These are phyloP conservation scores for Zeus faber DNA, from an alignment of 2,113 vertebrate species.

Conservation along the genomic window DNA sequence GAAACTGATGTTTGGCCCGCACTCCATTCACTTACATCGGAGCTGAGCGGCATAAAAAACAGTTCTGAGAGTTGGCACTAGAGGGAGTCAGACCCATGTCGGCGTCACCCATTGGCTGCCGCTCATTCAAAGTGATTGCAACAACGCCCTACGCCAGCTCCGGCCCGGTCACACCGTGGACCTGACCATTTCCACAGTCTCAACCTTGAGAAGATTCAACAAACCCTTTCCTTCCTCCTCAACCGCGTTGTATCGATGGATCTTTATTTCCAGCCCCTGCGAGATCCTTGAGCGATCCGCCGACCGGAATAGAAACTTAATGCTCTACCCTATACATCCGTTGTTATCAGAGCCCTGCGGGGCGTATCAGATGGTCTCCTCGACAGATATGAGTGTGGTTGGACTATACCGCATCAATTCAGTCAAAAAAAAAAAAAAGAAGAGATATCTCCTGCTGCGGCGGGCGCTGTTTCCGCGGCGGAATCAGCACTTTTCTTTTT, in stretches of 20 bases:
- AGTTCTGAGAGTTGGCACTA: no score
- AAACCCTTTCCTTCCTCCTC: constrained; percentile 22
- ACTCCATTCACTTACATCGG: no score
- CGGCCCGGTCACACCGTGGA: no score
- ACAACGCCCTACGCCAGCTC: no score
- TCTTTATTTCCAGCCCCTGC: constrained; percentile 57
- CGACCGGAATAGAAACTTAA: constrained; percentile 50
- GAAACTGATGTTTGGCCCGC: no score
- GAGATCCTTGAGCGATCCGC: constrained; percentile 42
- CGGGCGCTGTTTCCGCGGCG: constrained; percentile 34
- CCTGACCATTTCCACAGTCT: constrained; percentile 22
- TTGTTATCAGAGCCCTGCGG: constrained; percentile 37
- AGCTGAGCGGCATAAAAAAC: no score
- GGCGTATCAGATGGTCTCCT: constrained; percentile 11
- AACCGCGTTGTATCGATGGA: constrained; percentile 58
- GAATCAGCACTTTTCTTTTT: constrained; percentile 59
- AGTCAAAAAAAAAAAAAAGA: constrained; percentile 33
- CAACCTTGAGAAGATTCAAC: constrained; percentile 52
- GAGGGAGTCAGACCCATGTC: no score
- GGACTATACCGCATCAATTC: constrained; percentile 35
- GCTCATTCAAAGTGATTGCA: no score
- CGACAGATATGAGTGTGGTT: constrained; percentile 28
- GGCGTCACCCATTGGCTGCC: no score
- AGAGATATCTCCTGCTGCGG: constrained; percentile 20
- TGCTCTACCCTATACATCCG: constrained; percentile 31